A percentile compares a stretch with the other conserved stretches of the same genome.
These are phyloP conservation scores for Drosophila bifasciata DNA, from an alignment of 1,140 invertebrate species.

Conservation along the genomic window DNA sequence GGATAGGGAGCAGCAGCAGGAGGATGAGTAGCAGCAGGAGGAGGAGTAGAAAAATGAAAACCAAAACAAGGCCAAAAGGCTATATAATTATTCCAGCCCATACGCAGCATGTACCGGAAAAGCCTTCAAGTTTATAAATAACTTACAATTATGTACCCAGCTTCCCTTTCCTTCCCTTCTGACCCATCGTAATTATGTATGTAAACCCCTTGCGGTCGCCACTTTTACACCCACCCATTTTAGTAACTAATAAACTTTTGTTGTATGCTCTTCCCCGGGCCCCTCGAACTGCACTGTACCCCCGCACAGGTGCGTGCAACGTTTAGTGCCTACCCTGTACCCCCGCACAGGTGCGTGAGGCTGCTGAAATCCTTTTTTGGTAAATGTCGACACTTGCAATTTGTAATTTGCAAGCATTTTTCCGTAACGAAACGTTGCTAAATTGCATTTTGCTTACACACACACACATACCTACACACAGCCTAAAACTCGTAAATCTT, in stretches of 20 bases:
- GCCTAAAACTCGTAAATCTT: conserved; percentile 41
- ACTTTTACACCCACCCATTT: conserved; percentile 15
- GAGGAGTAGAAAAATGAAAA: no score
- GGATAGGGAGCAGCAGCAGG: not conserved
- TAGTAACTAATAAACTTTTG: conserved; percentile 33
- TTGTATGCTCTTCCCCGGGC: not conserved
- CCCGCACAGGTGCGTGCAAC: conserved; percentile 36
- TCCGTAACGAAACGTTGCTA: conserved; percentile 23
- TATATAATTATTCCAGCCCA: conserved; percentile 8
- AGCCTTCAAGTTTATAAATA: conserved; percentile 2
- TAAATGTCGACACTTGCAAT: conserved; percentile 29
- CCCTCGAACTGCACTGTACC: not conserved
- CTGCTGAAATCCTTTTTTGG: conserved; percentile 6
- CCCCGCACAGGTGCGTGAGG: conserved; percentile 36
- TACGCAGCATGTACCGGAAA: conserved; percentile 8
- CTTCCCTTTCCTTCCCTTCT: not conserved
- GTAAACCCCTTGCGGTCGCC: conserved; percentile 32
- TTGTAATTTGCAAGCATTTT: conserved; percentile 51
- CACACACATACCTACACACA: not conserved
- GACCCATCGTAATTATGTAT: conserved; percentile 37
- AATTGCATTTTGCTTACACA: conserved; percentile 39
- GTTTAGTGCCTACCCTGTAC: conserved; percentile 3
- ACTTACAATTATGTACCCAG: no score
- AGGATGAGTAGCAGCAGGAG: not conserved
- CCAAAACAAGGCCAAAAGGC: not conserved